Evolutionary conservation across 2,113 vertebrate genomes (phyloP).

Genomic region (Chionomys nivalis): DNA sequence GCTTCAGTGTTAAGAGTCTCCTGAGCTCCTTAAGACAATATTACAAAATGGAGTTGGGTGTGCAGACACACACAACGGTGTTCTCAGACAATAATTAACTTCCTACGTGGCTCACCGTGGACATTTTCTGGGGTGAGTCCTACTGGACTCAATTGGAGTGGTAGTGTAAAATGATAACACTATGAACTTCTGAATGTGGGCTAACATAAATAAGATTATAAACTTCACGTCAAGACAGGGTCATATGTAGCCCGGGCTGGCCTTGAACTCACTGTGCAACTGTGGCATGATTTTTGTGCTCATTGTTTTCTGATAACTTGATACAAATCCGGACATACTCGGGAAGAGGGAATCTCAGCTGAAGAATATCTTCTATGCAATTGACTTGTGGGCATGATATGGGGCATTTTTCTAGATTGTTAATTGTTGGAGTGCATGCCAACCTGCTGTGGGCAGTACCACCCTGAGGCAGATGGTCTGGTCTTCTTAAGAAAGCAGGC

Average conservation of each 20-base stretch:
- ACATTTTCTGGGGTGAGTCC: background rate
- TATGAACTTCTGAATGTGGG: background rate
- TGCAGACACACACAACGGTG: background rate
- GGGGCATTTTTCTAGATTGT: background rate
- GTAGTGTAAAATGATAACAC: slow-evolving; percentile 18
- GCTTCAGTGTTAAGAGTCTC: background rate
- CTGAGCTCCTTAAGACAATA: background rate
- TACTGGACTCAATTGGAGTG: background rate
- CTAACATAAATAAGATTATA: background rate
- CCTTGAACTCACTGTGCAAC: background rate
- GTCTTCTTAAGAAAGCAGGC: background rate
- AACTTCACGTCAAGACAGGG: background rate
- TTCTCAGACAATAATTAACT: background rate
- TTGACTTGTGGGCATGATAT: background rate
- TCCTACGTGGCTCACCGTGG: background rate
- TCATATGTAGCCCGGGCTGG: background rate
- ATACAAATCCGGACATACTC: background rate
- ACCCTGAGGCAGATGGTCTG: background rate
- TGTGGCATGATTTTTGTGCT: background rate
- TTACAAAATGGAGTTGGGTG: background rate
- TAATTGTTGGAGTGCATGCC: background rate
- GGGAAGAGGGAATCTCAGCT: background rate
- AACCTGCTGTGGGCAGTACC: background rate
- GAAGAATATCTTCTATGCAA: background rate
- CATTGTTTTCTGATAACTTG: background rate